Conservation (phyloP, 2,888 invertebrate genomes). For the Drepanosiphum platanoidis region DNA sequence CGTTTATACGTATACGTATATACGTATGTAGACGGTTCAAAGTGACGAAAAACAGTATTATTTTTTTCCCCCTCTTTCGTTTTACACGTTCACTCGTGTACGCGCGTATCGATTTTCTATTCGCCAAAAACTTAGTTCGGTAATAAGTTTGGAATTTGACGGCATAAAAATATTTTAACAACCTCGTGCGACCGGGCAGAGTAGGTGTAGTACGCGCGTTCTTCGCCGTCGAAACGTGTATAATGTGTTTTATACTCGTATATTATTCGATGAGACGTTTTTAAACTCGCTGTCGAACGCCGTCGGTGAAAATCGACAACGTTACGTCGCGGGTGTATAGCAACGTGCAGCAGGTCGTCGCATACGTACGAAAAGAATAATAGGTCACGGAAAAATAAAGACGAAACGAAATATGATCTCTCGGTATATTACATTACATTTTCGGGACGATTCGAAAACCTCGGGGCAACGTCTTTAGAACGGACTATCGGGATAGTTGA, state of each 20-base stretch:
- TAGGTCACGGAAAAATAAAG: constrained; percentile 14
- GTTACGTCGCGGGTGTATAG: background rate
- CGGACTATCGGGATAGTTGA: constrained; percentile 2
- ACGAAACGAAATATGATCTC: background rate
- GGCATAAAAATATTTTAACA: background rate
- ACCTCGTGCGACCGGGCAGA: too few species aligned
- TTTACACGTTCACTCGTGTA: background rate
- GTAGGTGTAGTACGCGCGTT: too few species aligned
- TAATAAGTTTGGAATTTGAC: background rate
- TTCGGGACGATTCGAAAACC: background rate
- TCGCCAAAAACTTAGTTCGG: background rate
- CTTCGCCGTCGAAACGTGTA: too few species aligned
- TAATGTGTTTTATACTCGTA: too few species aligned
- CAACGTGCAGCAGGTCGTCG: background rate
- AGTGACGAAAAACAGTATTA: background rate
- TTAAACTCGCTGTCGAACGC: too few species aligned
- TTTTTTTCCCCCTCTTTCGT: background rate
- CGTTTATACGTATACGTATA: background rate
- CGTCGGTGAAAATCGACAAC: too few species aligned
- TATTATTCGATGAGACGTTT: too few species aligned
- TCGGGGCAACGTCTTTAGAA: background rate
- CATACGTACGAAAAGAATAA: background rate
- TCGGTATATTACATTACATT: constrained; percentile 14
- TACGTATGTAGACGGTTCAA: background rate
- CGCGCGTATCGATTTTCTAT: background rate